These are phyloP conservation scores for Fringilla coelebs DNA, from an alignment of 2,797 vertebrate species.

Conservation along the genomic window DNA sequence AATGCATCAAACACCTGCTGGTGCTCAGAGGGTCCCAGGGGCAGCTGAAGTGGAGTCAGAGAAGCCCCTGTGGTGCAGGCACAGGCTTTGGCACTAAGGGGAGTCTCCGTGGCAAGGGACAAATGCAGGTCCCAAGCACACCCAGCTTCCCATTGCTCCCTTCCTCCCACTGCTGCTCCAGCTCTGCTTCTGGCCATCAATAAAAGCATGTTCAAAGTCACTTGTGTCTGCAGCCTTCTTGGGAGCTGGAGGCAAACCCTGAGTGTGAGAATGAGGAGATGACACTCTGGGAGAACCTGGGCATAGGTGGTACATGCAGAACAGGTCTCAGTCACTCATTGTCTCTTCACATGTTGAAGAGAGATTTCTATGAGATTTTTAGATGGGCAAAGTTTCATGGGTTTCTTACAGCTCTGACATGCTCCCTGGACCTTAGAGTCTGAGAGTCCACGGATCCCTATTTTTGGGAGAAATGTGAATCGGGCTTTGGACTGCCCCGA, in stretches of 20 bases:
- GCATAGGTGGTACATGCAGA: rapidly evolving
- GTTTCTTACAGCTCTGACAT: no score
- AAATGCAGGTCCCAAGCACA: background rate
- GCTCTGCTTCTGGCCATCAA: background rate
- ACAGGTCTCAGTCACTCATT: no score
- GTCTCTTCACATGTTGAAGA: no score
- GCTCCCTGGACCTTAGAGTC: no score
- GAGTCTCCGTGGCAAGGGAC: background rate
- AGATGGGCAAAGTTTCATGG: no score
- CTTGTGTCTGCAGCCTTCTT: background rate
- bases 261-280: background rate
- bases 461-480: no score
- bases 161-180: background rate
- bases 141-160: background rate
- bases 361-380: no score
- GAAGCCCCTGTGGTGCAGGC: background rate
- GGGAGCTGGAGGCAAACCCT: background rate
- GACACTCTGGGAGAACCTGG: background rate
- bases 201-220: background rate
- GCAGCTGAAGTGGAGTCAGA: background rate
- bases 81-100: background rate
- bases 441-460: background rate
- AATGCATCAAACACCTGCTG: background rate
- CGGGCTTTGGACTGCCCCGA: no score
- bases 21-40: background rate